Conservation (phyloP, 2,888 invertebrate genomes). For the Epinotia bilunana region DNA sequence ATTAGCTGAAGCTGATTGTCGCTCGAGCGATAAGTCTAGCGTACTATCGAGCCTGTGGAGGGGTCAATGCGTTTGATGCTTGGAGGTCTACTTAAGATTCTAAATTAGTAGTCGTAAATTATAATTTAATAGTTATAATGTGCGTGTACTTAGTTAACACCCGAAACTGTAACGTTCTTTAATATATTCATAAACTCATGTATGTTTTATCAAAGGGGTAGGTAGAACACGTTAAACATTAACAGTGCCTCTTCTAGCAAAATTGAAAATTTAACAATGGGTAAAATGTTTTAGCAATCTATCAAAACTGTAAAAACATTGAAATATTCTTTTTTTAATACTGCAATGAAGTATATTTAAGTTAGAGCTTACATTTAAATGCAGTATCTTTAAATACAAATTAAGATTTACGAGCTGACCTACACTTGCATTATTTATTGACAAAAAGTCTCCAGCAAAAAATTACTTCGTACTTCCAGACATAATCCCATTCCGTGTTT, state of each 20-base stretch:
- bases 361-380: neutral
- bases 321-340: no score
- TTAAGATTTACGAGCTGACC: constrained; percentile 30
- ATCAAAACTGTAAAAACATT: no score
- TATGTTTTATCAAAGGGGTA: neutral
- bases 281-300: no score
- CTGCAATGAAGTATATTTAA: neutral
- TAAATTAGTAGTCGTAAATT: constrained; percentile 4
- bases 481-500: constrained; percentile 45
- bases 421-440: constrained; percentile 17
- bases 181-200: neutral
- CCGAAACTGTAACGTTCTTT: neutral
- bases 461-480: constrained; percentile 20
- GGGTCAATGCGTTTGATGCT: constrained; percentile 11
- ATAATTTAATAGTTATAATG: neutral
- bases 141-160: neutral
- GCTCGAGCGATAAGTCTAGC: constrained; percentile 33
- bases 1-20: constrained; percentile 54
- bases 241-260: no score
- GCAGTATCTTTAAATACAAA: neutral
- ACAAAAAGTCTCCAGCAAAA: constrained; percentile 24
- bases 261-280: no score
- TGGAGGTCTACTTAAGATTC: constrained; percentile 11
- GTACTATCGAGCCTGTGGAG: constrained; percentile 9
- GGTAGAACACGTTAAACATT: no score